These are phyloP conservation scores for Schrankia costaestrigalis DNA, from an alignment of 2,888 invertebrate species.

Conservation along the genomic window DNA sequence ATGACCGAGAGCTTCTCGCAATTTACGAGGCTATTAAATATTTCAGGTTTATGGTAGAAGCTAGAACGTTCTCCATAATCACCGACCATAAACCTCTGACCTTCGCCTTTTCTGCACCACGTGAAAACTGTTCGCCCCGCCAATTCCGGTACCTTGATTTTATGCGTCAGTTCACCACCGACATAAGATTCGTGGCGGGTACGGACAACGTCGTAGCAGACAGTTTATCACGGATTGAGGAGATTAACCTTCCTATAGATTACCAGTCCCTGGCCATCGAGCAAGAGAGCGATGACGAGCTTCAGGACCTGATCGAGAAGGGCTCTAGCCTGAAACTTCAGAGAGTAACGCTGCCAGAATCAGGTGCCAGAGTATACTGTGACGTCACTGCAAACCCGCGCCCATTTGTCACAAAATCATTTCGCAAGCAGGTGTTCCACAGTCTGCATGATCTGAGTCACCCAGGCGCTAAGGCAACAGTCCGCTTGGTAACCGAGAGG, in stretches of 20 bases:
- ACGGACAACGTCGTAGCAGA: background rate
- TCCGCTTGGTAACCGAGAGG: conserved; percentile 32
- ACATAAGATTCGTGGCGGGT: background rate
- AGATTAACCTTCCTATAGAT: background rate
- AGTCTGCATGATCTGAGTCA: conserved; percentile 2
- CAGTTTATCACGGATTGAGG: background rate
- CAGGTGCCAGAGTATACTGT: background rate
- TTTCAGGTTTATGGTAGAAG: conserved; percentile 26
- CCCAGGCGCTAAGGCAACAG: conserved; percentile 5
- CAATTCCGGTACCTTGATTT: background rate
- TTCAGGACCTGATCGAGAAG: background rate
- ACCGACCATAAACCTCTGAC: background rate
- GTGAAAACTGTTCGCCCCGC: background rate
- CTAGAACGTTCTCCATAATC: background rate
- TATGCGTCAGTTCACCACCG: background rate
- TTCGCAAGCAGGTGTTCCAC: conserved; percentile 1
- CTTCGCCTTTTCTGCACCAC: background rate
- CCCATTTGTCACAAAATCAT: background rate
- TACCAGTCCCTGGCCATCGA: background rate
- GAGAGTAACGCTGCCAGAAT: background rate
- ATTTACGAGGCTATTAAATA: conserved; percentile 44
- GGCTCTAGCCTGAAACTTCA: background rate
- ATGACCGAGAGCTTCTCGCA: conserved; percentile 50
- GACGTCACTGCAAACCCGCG: background rate
- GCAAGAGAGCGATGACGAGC: background rate